Evolutionary conservation across 1,140 invertebrate species (phyloP), one percentile per base, ranked within the genome.

Genomic region (Bemisia tabaci): DNA sequence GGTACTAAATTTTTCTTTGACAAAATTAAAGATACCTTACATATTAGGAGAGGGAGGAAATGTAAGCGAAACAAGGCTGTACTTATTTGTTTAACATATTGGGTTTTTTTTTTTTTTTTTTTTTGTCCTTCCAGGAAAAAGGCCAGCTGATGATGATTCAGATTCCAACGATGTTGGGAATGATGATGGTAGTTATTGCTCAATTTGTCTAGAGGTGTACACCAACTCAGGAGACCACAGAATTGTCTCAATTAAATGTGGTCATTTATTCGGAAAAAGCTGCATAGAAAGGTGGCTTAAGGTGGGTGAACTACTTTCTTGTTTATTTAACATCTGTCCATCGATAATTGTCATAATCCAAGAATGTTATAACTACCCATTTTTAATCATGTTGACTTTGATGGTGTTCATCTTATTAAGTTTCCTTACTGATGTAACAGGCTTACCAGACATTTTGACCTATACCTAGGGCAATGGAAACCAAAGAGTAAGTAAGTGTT

Each of bases 131-230:
- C 17, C 33, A 48, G 33, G 33, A 48, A 48, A 48, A 48, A 5
- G 33, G 17, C 5, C 33, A 5, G 33, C 33, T 48, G 33, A 48
- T 48, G 33, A 48, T 17, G 17, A 48, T 48, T 48, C 33, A 9
- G 33, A 48, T 17, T 17, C 33, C 17, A 48, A 48, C 33, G 33
- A 66, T 2, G 17, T 63, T 39, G 80, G 81, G 1, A 76, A 82
- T 22, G 81, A 83, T 33, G 84, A 87, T 66, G 88, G 85, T 17
- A 81, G 86, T 70, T 82, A 80, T 0, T 97, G 94, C 72, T 82
- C 91, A 0, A 95, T 97, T 70, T 97, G 94, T 73, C 81, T 94
- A 70, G 92, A 94, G 58, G 76, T 80, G 12, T 95, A 91, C 88
- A 90, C 87, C 1, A 93, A 87, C 73, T 85, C 85, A n/a, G 92